Evolutionary conservation across 2,888 invertebrate genomes (phyloP), one percentile per base, ranked within the genome.

Genomic region (Caenorhabditis afra): DNA sequence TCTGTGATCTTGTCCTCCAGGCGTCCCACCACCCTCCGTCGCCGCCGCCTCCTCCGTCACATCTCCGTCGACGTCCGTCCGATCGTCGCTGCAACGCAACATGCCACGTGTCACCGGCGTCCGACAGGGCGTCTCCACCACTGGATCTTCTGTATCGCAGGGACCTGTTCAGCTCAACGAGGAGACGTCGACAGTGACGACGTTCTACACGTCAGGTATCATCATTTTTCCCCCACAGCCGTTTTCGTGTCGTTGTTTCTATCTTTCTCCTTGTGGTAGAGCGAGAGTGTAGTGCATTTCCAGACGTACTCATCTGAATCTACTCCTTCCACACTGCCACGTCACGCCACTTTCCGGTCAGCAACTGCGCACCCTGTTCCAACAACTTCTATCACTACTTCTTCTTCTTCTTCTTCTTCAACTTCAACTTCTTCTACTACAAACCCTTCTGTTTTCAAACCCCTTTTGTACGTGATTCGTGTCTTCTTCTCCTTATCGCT

Each of bases 121-220:
- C 62, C 53, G 37, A 55, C 55, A 29, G 20, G 47, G n/a, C 45
- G 29, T 29, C 7, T 7, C 59, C 12, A 68, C 74, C 37, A 68
- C 75, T 10, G n/a, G n/a, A 29, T 7, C 29, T 3, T 29, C 29
- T 3, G 29, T 3, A 29, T 35, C 66, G 50, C 70, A 61, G 47
- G 35, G 73, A 14, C 81, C 84, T 1, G 79, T 84, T 3, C 76
- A 81, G 8, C 52, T 84, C 55, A 84, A 82, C 59, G 80, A 82
- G 52, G 84, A 84, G 58, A 84, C 82, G n/a, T 81, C 81, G 44
- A 78, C 84, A 12, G 84, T 84, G 16, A 79, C 84, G 10, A 82
- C 73, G 12, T 84, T 71, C 68, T 82, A 84, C 66, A 74, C 74
- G 12, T 81, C 81, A 65, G 84, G 84, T 84, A 74, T n/a, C n/a